phyloP scores from a whole-genome alignment of 2,797 vertebrate genomes.

The Chaetodon trifasciatus region DNA sequence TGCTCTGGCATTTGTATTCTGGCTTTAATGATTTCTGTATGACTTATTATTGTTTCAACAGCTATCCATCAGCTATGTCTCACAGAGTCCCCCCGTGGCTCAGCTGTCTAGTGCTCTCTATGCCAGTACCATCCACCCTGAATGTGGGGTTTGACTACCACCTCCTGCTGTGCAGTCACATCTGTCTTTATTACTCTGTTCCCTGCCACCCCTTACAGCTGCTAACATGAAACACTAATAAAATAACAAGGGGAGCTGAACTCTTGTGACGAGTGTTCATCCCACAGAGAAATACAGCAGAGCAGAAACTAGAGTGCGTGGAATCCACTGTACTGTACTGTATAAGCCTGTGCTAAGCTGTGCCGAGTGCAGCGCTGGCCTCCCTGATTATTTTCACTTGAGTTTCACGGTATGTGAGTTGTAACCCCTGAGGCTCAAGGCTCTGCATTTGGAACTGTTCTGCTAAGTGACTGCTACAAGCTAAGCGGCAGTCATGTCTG shows the following conservation, averaged over 20 bases:
- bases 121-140: constrained; percentile 41
- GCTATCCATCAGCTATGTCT: constrained; percentile 53
- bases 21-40: constrained; percentile 32
- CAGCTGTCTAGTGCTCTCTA: constrained; percentile 45
- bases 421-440: constrained; percentile 57
- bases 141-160: constrained; percentile 48
- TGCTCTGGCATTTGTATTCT: constrained; percentile 42
- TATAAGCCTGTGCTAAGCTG: constrained; percentile 38
- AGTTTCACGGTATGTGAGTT: constrained; percentile 57
- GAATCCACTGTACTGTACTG: constrained; percentile 35
- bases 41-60: constrained; percentile 51
- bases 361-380: constrained; percentile 28
- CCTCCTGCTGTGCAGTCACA: constrained; percentile 62
- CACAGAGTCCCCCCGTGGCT: constrained; percentile 49
- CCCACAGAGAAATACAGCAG: constrained; percentile 30
- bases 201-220: constrained; percentile 53
- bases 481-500: constrained; percentile 51
- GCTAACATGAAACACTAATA: constrained; percentile 46
- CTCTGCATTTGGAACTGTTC: constrained; percentile 59
- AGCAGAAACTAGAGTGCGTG: constrained; percentile 24
- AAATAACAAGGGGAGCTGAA: constrained; percentile 52
- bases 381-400: constrained; percentile 67
- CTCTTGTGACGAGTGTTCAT: constrained; percentile 31
- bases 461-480: constrained; percentile 60
- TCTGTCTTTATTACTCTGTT: constrained; percentile 68